Evolutionary conservation across 2,113 vertebrate genomes (phyloP).

Genomic region (Menura novaehollandiae): DNA sequence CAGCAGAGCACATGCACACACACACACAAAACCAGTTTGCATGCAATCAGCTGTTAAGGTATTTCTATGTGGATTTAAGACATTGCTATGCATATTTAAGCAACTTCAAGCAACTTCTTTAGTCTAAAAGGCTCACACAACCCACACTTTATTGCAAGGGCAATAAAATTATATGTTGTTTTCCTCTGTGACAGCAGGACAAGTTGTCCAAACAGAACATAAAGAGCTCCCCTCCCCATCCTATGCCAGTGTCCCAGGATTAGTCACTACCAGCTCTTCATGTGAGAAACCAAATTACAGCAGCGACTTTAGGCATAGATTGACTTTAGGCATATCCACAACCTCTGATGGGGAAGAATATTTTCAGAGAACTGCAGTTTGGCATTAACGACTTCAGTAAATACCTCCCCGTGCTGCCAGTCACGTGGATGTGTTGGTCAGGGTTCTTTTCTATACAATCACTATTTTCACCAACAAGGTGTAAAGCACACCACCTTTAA

Average conservation of each 20-base stretch:
- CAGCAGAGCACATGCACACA: background rate
- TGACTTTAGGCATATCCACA: background rate
- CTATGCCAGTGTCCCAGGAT: background rate
- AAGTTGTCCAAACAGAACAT: background rate
- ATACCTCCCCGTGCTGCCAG: background rate
- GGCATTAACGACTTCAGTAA: background rate
- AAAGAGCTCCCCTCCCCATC: background rate
- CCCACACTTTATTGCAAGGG: background rate
- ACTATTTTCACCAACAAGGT: background rate
- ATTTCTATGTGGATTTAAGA: background rate
- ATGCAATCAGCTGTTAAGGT: background rate
- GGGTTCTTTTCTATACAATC: background rate
- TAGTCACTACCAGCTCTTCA: background rate
- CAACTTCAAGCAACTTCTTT: background rate
- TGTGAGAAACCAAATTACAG: background rate
- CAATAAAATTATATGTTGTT: background rate
- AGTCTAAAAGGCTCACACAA: background rate
- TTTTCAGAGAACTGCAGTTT: background rate
- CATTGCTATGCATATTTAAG: background rate
- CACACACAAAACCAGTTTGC: background rate
- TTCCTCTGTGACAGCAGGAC: background rate
- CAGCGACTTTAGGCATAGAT: background rate
- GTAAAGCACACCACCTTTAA: background rate
- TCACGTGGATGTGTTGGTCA: background rate
- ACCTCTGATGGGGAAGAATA: background rate